Percentiles rank a stretch among this genome's conserved stretches.
Evolutionary conservation across 2,113 vertebrate species (phyloP).

Genomic region (Neopipo cinnamomea): DNA sequence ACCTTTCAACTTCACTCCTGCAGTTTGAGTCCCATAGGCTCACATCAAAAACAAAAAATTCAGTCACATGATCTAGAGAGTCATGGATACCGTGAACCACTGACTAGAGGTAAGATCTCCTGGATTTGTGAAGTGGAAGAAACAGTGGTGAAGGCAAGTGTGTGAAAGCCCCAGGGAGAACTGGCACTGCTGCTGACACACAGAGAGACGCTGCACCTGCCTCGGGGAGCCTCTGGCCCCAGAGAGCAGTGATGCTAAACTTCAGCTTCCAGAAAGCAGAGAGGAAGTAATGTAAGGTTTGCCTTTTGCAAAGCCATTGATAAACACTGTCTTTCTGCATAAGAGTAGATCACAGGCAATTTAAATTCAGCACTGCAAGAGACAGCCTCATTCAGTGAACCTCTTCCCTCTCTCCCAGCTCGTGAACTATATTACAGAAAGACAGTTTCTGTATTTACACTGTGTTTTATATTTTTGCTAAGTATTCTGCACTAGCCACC

Average conservation of each 20-base stretch:
- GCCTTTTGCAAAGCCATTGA: neutral
- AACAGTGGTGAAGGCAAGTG: rapidly evolving
- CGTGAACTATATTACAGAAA: neutral
- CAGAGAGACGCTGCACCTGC: neutral
- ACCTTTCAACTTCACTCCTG: neutral
- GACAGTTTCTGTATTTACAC: neutral
- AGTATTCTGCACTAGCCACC: neutral
- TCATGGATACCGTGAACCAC: neutral
- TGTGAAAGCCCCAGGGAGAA: neutral
- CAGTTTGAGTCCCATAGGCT: neutral
- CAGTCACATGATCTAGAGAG: neutral
- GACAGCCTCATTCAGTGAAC: neutral
- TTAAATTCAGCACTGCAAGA: neutral
- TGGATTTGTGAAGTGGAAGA: neutral
- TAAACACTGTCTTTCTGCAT: neutral
- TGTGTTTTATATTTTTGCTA: neutral
- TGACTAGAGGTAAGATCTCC: neutral
- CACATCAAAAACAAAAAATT: neutral
- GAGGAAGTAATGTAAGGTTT: neutral
- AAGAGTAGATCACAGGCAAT: neutral
- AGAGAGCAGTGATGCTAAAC: neutral
- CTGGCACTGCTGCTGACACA: neutral
- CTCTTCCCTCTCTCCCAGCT: neutral
- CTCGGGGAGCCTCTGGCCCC: neutral
- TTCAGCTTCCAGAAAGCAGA: neutral